Base-by-base conservation (phyloP, 64 coral and sea anemone species). In the Dendrophyllia cribrosa region DNA sequence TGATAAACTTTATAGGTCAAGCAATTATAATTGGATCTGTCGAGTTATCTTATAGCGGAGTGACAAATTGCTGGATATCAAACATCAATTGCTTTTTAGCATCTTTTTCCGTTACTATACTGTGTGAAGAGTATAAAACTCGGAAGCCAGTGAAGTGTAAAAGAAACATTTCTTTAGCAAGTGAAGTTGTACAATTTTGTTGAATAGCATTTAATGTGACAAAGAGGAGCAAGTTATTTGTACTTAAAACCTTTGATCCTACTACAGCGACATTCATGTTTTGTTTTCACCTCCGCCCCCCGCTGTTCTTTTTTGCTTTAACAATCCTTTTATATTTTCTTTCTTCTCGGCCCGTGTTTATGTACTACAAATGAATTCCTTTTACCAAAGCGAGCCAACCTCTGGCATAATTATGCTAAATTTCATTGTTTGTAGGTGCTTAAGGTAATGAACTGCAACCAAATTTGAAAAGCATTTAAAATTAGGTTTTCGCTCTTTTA, bases 391-490 rank as follows among this genome's bases (percentile, higher is more conserved):
- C 11, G 22, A 43, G 16, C 77, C 77, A 51, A 43, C 62, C 60
- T 65, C 10, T 7, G 45, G 20, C 62, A 8, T n/a, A 68, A 50
- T 84, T 84, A 67, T 62, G 80, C 80, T 50, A 65, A 67, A 67
- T 68, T 51, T 84, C 20, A 15, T 84, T 84, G 60, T 84, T 67
- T 84, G 61, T 49, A 62, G 58, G 59, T 82, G 59, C 24, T 82
- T 47, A 45, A 64, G 60, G 44, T 84, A 84, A 84, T 84, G 60
- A 65, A 50, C 80, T 84, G 61, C 43, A 45, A 84, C 80, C 60
- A 84, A 84, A 49, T 12, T 67, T 44, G 8, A 84, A 60, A 66
- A 84, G 43, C 53, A 17, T 21, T 67, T 17, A 84, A 20, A 17
- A 84, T 67, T 84, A 68, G 43, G 61, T 84, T 84, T 84, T 51